Base-by-base conservation (phyloP, 2,888 invertebrate species). In the Entomobrya multifasciata region DNA sequence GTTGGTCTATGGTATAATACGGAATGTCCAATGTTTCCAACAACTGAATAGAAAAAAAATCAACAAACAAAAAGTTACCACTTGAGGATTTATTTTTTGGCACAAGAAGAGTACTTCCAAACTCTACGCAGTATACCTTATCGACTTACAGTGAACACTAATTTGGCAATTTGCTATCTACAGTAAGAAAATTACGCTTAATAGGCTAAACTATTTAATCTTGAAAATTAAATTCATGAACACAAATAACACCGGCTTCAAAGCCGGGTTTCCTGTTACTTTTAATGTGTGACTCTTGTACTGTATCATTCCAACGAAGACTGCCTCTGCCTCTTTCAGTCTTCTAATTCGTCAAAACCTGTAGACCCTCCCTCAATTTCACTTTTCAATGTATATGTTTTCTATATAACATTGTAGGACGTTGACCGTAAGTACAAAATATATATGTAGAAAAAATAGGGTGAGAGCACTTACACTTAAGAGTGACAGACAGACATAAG, bases 221-320 rank as follows among this genome's bases (percentile, higher is more conserved):
- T n/a, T 15, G n/a, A 52, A 57, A 57, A 3, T 25, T 8, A 49
- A 49, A 13, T 5, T 20, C 22, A 22, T 22, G 20, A 57, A 25
- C 57, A 57, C 10, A 57, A 25, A 30, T n/a, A n/a, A n/a, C n/a
- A 30, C 60, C 60, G 60, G 60, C 27, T 60, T 30, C 1, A 60
- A 22, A 27, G 60, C 60, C 60, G 27, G 60, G 22, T 30, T 60
- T 60, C 5, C 57, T 20, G 13, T n/a, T n/a, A 15, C 30, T 60
- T 60, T 60, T 30, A 60, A 60, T 25, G 25, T 60, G n/a, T n/a
- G n/a, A n/a, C n/a, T n/a, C n/a, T n/a, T n/a, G n/a, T 3, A 60
- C 60, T 27, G 30, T 30, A 57, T 57, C 25, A 57, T 3, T 20
- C 10, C 1, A 57, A 25, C 25, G 4, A 1, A 52, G 36, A 36